Evolutionary conservation across 1,140 invertebrate genomes (phyloP).

Genomic region (Drosophila bifasciata): DNA sequence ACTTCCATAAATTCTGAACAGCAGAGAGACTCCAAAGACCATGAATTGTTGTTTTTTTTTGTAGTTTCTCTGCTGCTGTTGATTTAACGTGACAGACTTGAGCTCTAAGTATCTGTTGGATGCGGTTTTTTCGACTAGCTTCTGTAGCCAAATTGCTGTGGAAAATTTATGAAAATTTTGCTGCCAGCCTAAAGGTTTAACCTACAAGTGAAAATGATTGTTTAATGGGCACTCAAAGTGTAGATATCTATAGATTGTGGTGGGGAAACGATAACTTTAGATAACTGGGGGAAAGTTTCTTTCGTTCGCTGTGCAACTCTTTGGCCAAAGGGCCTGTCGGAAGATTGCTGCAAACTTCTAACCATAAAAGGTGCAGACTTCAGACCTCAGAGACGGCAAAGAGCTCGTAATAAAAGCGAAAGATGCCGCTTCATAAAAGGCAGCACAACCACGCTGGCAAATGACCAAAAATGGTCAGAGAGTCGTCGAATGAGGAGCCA

Average conservation of each 20-base stretch:
- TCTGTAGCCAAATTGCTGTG: slow-evolving; percentile 60
- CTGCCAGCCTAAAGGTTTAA: slow-evolving; percentile 55
- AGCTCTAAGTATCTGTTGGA: slow-evolving; percentile 19
- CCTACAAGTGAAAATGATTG: slow-evolving; percentile 52
- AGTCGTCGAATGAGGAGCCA: slow-evolving; percentile 21
- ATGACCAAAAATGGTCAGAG: slow-evolving; percentile 70
- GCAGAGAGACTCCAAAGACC: not conserved
- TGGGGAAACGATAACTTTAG: too few species aligned
- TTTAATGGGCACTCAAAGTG: slow-evolving; percentile 29
- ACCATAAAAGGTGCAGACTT: slow-evolving; percentile 64
- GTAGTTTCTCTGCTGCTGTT: slow-evolving; percentile 9
- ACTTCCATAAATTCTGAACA: slow-evolving; percentile 56
- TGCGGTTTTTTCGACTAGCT: slow-evolving; percentile 40
- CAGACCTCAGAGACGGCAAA: too few species aligned
- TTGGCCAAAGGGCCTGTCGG: slow-evolving; percentile 42
- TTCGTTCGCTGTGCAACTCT: slow-evolving; percentile 15
- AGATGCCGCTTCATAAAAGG: slow-evolving; percentile 62
- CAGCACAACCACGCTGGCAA: slow-evolving; percentile 58
- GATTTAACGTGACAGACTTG: slow-evolving; percentile 39
- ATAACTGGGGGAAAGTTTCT: slow-evolving; percentile 9
- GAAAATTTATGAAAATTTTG: slow-evolving; percentile 63
- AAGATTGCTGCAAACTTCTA: slow-evolving; percentile 44
- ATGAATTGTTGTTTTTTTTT: too few species aligned
- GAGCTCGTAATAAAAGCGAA: slow-evolving; percentile 69
- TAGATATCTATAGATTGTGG: not conserved